Evolutionary conservation across 2,797 vertebrate genomes (phyloP).

Genomic region (Melanogrammus aeglefinus): DNA sequence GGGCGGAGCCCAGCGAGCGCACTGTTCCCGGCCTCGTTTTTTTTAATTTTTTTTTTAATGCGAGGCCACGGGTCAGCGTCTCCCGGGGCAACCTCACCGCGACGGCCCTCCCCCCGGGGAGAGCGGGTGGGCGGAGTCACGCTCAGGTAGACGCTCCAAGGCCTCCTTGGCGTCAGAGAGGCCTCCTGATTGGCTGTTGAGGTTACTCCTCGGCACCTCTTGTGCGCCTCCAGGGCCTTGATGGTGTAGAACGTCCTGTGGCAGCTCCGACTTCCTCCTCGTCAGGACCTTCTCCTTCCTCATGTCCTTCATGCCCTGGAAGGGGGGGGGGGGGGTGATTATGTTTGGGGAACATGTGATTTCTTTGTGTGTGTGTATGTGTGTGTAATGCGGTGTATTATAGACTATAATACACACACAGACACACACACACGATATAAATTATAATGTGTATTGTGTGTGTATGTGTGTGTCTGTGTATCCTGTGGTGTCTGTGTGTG

Average conservation of each 20-base stretch:
- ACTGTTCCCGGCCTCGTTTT: not conserved
- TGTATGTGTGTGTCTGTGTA: too few species aligned
- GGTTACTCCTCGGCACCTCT: conserved; percentile 93
- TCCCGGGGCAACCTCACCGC: not conserved
- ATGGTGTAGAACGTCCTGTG: conserved; percentile 97
- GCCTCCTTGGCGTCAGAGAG: conserved; percentile 78
- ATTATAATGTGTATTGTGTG: too few species aligned
- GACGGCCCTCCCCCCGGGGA: not conserved
- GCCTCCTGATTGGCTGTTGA: conserved; percentile 96
- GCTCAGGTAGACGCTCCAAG: conserved; percentile 13
- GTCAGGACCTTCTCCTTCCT: conserved; percentile 92
- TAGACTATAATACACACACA: too few species aligned
- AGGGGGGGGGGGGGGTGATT: not conserved
- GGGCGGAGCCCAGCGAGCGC: conserved; percentile 13
- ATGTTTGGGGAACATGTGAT: too few species aligned
- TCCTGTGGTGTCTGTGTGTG: too few species aligned
- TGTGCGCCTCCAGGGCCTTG: conserved; percentile 94
- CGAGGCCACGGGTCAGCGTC: too few species aligned
- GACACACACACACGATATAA: too few species aligned
- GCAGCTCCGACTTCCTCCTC: conserved; percentile 93
- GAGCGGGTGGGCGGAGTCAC: conserved; percentile 15
- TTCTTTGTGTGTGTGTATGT: not conserved
- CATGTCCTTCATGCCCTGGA: conserved; percentile 86
- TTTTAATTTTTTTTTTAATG: too few species aligned
- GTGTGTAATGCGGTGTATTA: too few species aligned